A percentile compares a stretch with the other conserved stretches of the same genome.
phyloP scores from a whole-genome alignment of 2,888 invertebrate species.

The Caradrina clavipalpis region DNA sequence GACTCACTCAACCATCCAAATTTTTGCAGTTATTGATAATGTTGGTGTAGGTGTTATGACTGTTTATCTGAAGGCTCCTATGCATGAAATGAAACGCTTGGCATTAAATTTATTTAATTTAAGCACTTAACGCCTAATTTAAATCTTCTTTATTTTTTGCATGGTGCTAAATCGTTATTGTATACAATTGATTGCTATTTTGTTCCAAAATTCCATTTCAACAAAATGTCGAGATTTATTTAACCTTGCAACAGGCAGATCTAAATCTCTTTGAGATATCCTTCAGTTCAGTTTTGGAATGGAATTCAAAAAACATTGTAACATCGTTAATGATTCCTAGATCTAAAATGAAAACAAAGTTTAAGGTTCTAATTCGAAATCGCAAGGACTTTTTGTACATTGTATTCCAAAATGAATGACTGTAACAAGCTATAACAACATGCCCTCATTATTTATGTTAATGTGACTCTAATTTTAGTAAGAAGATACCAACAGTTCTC shows the following conservation, averaged over 20 bases:
- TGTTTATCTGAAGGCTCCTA: too few species aligned
- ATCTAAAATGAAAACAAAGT: neutral
- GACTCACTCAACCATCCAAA: too few species aligned
- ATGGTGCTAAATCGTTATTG: too few species aligned
- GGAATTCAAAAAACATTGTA: constrained; percentile 2
- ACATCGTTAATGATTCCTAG: neutral
- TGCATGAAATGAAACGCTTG: too few species aligned
- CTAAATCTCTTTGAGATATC: neutral
- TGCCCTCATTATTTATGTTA: constrained; percentile 33
- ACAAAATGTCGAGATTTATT: neutral
- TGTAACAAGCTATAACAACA: constrained; percentile 1
- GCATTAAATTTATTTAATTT: too few species aligned
- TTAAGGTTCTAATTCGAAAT: neutral
- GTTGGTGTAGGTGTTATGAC: too few species aligned
- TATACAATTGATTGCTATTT: too few species aligned
- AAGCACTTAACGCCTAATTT: too few species aligned
- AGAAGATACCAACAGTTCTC: constrained; percentile 18
- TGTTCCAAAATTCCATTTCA: neutral
- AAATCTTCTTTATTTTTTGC: too few species aligned
- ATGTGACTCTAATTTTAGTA: constrained; percentile 17
- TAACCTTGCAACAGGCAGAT: neutral
- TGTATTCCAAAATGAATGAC: neutral
- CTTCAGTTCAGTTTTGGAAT: neutral
- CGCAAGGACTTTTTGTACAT: neutral
- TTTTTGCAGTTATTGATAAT: too few species aligned